phyloP scores from a whole-genome alignment of 1,140 invertebrate species.

The Drosophila nikananu region DNA sequence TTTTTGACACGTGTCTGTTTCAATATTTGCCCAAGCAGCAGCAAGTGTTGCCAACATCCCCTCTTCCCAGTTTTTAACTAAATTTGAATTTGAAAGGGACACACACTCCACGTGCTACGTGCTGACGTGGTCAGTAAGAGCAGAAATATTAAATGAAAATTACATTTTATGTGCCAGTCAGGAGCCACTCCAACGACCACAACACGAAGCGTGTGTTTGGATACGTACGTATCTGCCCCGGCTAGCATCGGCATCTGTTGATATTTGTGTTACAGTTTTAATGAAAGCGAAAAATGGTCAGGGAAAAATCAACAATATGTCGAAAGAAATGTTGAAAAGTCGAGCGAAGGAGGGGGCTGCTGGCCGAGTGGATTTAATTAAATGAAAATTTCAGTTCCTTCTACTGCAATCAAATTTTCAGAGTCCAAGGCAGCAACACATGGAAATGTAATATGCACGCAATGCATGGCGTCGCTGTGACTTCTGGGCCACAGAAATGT shows the following conservation, averaged over 20 bases:
- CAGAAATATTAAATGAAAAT: conserved; percentile 52
- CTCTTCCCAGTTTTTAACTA: conserved; percentile 12
- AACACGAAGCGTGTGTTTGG: neutral
- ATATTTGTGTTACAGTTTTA: conserved; percentile 57
- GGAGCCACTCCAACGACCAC: conserved; percentile 5
- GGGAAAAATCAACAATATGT: conserved; percentile 36
- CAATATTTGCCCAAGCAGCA: conserved; percentile 35
- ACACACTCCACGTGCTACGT: conserved; percentile 10
- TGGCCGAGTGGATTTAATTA: conserved; percentile 58
- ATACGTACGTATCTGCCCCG: conserved; percentile 1
- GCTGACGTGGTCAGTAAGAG: conserved; percentile 46
- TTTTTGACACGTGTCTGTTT: conserved; percentile 56
- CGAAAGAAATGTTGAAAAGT: neutral
- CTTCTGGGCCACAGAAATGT: neutral
- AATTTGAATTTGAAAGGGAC: conserved; percentile 27
- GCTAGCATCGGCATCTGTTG: conserved; percentile 11
- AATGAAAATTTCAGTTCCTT: conserved; percentile 49
- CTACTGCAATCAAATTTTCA: conserved; percentile 26
- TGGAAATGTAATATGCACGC: conserved; percentile 6
- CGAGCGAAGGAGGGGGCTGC: neutral
- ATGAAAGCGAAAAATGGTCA: conserved; percentile 57
- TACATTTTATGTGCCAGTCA: conserved; percentile 31
- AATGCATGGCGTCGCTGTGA: conserved; percentile 1
- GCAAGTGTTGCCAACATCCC: neutral
- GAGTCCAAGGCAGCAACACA: conserved; percentile 4